These are phyloP conservation scores for Sarcophaga rosellei DNA, from an alignment of 2,888 invertebrate species.

Conservation along the genomic window DNA sequence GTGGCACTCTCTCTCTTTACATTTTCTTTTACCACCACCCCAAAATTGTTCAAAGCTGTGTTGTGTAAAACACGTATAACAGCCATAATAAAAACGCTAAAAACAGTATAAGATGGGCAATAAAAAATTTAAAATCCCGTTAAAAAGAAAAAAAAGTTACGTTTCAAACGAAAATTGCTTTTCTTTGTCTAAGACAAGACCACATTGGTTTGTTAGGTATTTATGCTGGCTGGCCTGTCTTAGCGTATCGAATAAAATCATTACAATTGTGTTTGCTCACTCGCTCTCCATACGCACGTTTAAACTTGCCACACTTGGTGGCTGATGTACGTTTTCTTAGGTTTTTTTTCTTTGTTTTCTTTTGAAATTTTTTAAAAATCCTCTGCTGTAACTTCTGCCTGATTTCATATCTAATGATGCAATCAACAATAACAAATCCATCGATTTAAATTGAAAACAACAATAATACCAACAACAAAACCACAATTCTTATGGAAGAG, in stretches of 20 bases:
- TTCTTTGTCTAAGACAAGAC: slow-evolving; percentile 18
- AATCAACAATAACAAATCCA: slow-evolving; percentile 65
- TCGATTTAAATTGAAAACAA: slow-evolving; percentile 48
- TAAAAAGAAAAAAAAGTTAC: slow-evolving; percentile 25
- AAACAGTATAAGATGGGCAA: slow-evolving; percentile 33
- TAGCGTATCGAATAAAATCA: slow-evolving; percentile 20
- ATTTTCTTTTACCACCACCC: background rate
- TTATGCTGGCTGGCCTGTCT: slow-evolving; percentile 21
- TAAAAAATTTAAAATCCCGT: slow-evolving; percentile 66
- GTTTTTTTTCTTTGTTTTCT: background rate
- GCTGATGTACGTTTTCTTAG: background rate
- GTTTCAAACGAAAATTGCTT: slow-evolving; percentile 5
- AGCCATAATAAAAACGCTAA: slow-evolving; percentile 55
- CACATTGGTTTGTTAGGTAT: background rate
- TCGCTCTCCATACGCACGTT: slow-evolving; percentile 32
- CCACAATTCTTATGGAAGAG: background rate
- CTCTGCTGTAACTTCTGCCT: slow-evolving; percentile 67
- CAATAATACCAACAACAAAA: slow-evolving; percentile 8
- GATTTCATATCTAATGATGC: slow-evolving; percentile 69
- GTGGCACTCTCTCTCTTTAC: background rate
- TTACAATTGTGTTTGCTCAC: slow-evolving; percentile 5
- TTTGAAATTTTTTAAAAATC: slow-evolving; percentile 18
- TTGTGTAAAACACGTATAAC: slow-evolving; percentile 47
- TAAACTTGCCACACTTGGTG: slow-evolving; percentile 45
- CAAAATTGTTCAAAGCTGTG: slow-evolving; percentile 31